Conservation (phyloP, 2,888 invertebrate species). For the Anaspis maculata region DNA sequence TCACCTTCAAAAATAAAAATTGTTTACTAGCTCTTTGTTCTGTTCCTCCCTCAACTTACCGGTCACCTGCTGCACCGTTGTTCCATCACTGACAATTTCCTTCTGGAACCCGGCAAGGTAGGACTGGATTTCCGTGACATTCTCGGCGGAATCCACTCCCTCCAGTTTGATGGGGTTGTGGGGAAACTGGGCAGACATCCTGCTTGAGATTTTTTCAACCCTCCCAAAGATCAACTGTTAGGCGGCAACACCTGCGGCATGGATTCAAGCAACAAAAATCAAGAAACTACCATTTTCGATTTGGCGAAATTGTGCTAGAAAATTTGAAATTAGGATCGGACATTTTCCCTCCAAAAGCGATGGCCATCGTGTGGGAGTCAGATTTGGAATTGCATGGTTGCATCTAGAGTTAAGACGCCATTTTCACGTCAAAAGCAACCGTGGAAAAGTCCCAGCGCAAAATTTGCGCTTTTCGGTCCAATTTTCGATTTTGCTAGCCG, state of each 20-base stretch:
- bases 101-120: slow-evolving; percentile 77
- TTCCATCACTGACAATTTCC: slow-evolving; percentile 56
- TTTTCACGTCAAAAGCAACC: slow-evolving; percentile 23
- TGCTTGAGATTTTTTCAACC: no score
- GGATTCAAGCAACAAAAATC: no score
- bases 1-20: no score
- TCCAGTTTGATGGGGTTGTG: slow-evolving; percentile 41
- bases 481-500: slow-evolving; percentile 3
- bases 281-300: no score
- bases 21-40: no score
- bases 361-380: neutral
- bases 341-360: slow-evolving; percentile 10
- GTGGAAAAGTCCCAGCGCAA: slow-evolving; percentile 23
- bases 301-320: neutral
- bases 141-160: slow-evolving; percentile 40
- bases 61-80: no score
- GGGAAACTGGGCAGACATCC: slow-evolving; percentile 38
- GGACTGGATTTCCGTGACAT: slow-evolving; percentile 65
- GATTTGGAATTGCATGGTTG: neutral
- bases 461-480: neutral
- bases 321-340: neutral
- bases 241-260: no score
- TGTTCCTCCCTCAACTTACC: no score
- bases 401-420: slow-evolving; percentile 28
- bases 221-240: no score